Evolutionary conservation across 1,140 invertebrate species (phyloP).

Genomic region (Vanessa atalanta): DNA sequence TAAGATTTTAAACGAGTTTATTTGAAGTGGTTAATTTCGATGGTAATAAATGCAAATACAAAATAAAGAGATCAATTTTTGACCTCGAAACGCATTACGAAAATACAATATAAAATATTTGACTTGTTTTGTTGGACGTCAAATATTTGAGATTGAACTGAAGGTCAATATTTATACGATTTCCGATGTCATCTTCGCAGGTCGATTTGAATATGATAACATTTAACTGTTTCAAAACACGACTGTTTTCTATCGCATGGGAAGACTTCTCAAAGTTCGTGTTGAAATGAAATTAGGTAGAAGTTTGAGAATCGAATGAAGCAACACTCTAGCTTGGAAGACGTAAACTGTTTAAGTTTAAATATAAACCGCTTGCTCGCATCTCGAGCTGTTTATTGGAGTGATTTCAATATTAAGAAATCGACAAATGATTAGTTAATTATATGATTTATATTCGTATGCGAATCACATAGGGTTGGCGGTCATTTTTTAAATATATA

Average conservation of each 20-base stretch:
- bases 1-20: conserved; percentile 23
- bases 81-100: conserved; percentile 1
- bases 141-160: neutral
- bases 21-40: conserved; percentile 14
- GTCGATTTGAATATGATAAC: neutral
- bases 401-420: neutral
- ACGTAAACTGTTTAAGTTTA: conserved; percentile 19
- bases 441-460: conserved; percentile 1
- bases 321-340: conserved; percentile 43
- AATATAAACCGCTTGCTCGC: neutral
- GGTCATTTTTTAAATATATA: too few species aligned
- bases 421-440: neutral
- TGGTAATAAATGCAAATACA: conserved; percentile 17
- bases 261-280: conserved; percentile 42
- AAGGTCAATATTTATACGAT: conserved; percentile 17
- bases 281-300: conserved; percentile 51
- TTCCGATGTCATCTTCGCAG: neutral
- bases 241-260: conserved; percentile 36
- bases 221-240: neutral
- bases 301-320: conserved; percentile 42
- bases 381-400: conserved; percentile 15
- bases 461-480: too few species aligned
- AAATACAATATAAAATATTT: neutral
- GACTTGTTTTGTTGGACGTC: neutral
- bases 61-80: conserved; percentile 10